phyloP scores from a whole-genome alignment of 2,113 vertebrate genomes.

The Sarotherodon lohbergeri region DNA sequence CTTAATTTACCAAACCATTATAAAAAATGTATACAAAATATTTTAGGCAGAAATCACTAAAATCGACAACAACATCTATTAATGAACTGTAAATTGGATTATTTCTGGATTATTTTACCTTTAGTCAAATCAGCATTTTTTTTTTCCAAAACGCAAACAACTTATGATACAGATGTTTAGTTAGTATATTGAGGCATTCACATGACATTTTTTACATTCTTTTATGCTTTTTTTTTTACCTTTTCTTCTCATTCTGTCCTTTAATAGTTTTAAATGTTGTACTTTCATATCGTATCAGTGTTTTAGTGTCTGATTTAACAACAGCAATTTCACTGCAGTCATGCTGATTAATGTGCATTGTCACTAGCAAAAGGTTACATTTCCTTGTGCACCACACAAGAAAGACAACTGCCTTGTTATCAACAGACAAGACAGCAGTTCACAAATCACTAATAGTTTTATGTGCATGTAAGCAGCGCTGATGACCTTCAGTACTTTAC shows the following conservation, averaged over 20 bases:
- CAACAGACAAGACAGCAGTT: neutral
- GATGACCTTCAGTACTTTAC: neutral
- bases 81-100: neutral
- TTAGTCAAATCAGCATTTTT: neutral
- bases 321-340: neutral
- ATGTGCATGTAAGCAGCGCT: neutral
- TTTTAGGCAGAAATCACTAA: neutral
- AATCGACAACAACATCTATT: neutral
- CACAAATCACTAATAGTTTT: neutral
- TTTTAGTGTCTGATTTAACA: neutral
- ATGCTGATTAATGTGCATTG: neutral
- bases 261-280: neutral
- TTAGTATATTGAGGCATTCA: neutral
- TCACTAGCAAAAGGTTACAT: neutral
- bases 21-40: neutral
- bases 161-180: neutral
- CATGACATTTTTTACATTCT: neutral
- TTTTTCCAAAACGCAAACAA: neutral
- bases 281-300: neutral
- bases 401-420: neutral
- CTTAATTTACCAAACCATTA: neutral
- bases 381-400: neutral
- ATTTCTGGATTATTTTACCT: neutral
- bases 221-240: neutral
- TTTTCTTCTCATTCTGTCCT: neutral